phyloP scores from a whole-genome alignment of 2,888 invertebrate genomes.

The Parasteatoda lunata region DNA sequence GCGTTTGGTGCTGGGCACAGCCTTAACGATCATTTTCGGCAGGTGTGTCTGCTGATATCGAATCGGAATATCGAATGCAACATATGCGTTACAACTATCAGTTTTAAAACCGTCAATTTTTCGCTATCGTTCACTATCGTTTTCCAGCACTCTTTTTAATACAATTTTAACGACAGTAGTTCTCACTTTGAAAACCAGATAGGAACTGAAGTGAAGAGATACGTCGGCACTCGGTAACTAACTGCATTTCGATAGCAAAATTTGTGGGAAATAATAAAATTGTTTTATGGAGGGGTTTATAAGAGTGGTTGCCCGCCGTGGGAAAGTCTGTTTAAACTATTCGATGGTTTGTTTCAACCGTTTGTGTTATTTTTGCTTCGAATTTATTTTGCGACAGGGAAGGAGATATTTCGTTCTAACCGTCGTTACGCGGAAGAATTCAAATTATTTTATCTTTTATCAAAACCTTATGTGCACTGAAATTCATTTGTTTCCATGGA shows the following conservation, averaged over 20 bases:
- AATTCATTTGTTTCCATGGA: too few species aligned
- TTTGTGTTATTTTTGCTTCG: too few species aligned
- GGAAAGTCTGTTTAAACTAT: too few species aligned
- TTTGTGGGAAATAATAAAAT: slow-evolving; percentile 44
- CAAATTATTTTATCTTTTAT: too few species aligned
- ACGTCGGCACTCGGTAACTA: slow-evolving; percentile 24
- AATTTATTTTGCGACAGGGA: too few species aligned
- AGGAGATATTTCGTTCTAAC: too few species aligned
- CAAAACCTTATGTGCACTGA: too few species aligned
- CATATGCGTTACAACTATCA: slow-evolving; percentile 51
- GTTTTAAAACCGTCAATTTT: slow-evolving; percentile 65
- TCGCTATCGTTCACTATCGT: slow-evolving; percentile 60
- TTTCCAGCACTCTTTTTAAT: slow-evolving; percentile 44
- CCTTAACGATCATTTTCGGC: slow-evolving; percentile 48
- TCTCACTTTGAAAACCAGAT: slow-evolving; percentile 36
- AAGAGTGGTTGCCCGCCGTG: neutral
- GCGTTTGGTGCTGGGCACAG: neutral
- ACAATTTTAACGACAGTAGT: slow-evolving; percentile 60
- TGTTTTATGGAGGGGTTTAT: neutral
- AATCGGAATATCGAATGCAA: slow-evolving; percentile 61
- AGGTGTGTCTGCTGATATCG: slow-evolving; percentile 54
- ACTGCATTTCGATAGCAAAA: slow-evolving; percentile 40
- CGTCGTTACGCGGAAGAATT: too few species aligned
- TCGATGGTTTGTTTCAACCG: too few species aligned
- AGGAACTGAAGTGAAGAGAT: slow-evolving; percentile 31